A percentile compares a stretch with the other conserved stretches of the same genome.
phyloP scores from a whole-genome alignment of 1,140 invertebrate genomes.

The Galendromus occidentalis region DNA sequence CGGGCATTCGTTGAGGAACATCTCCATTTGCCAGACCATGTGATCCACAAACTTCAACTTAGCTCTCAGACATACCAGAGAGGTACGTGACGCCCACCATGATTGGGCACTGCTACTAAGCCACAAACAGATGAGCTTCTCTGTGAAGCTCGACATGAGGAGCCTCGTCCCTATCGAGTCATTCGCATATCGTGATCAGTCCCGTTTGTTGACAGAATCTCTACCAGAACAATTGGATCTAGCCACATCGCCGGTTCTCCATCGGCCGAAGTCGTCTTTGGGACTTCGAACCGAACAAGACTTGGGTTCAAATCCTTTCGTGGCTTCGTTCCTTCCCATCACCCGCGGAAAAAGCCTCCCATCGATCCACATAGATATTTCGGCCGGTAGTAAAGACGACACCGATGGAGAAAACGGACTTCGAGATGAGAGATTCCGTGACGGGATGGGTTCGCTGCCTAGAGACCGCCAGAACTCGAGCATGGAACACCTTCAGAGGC shows the following conservation, averaged over 20 bases:
- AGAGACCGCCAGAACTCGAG: not conserved
- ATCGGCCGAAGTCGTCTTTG: conserved; percentile 1
- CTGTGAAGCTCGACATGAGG: no score
- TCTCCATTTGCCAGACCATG: conserved; percentile 66
- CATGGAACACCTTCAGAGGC: conserved; percentile 10
- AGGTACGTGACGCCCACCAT: no score
- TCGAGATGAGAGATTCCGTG: not conserved
- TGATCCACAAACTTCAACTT: conserved; percentile 51
- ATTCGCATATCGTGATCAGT: no score
- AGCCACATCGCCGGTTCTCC: conserved; percentile 4
- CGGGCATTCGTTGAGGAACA: conserved; percentile 75
- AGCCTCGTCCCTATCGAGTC: no score
- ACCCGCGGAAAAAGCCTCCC: conserved; percentile 7
- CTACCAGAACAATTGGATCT: not conserved
- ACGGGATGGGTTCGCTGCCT: not conserved
- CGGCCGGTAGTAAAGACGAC: not conserved
- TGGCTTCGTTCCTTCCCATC: not conserved
- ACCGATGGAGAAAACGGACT: not conserved
- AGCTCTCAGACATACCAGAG: no score
- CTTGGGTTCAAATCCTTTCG: not conserved
- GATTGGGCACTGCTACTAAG: no score
- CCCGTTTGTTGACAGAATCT: not conserved
- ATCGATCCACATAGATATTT: not conserved
- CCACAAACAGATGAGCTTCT: no score
- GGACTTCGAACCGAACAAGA: conserved; percentile 3